Percentiles rank a stretch among this genome's conserved stretches.
Conservation (phyloP, 2,113 vertebrate species). For the Chloroceryle aenea region DNA sequence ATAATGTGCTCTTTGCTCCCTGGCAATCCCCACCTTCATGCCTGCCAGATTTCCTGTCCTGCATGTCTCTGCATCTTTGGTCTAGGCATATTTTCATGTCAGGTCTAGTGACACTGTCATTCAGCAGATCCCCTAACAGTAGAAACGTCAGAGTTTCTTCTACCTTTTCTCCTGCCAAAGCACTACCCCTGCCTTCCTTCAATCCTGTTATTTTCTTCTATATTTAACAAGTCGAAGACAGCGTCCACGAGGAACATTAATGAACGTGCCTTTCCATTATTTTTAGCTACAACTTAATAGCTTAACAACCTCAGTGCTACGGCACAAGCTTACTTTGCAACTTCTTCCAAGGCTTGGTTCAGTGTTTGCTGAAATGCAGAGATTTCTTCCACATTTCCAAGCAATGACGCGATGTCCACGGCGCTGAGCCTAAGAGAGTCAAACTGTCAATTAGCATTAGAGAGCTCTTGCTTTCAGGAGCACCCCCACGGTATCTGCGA, state of each 20-base stretch:
- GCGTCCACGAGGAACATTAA: background rate
- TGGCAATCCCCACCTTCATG: background rate
- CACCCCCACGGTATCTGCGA: background rate
- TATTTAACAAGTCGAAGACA: constrained; percentile 15
- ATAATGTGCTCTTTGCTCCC: background rate
- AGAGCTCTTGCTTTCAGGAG: background rate
- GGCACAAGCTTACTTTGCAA: constrained; percentile 86
- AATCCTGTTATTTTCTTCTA: background rate
- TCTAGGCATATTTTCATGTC: background rate
- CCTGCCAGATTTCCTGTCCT: background rate
- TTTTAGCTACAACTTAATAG: constrained; percentile 16
- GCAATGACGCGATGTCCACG: constrained; percentile 82
- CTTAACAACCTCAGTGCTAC: background rate
- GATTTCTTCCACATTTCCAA: constrained; percentile 95
- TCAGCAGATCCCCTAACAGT: background rate
- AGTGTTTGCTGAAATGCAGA: constrained; percentile 92
- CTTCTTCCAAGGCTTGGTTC: constrained; percentile 91
- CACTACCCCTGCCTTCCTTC: background rate
- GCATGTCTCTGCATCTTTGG: background rate
- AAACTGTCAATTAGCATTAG: background rate
- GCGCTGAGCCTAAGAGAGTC: constrained; percentile 81
- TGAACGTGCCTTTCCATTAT: background rate
- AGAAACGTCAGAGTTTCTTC: background rate
- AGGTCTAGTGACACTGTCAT: background rate
- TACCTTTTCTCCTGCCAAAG: background rate